phyloP scores from a whole-genome alignment of 1,140 invertebrate species.

The Dendroctonus ponderosae region DNA sequence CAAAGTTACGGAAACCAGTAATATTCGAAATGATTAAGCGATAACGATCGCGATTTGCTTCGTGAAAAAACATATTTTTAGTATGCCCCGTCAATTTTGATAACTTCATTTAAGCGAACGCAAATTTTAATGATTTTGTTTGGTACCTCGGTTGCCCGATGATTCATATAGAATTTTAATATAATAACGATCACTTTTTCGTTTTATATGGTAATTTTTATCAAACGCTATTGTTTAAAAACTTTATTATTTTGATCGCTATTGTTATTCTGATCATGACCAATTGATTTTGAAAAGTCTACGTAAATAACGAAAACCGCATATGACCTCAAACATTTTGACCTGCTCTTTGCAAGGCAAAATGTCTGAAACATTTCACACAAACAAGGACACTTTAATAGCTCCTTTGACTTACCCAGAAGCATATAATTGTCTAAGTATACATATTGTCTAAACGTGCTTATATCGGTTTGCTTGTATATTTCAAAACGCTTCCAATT shows the following conservation, averaged over 20 bases:
- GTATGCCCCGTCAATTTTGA: constrained; percentile 6
- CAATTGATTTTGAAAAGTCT: no score
- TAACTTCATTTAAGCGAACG: constrained; percentile 2
- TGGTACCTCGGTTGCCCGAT: no score
- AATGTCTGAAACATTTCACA: background rate
- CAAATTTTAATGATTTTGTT: no score
- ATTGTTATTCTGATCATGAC: no score
- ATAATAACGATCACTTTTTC: no score
- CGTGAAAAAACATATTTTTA: constrained; percentile 3
- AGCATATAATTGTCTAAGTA: background rate
- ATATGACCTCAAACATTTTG: background rate
- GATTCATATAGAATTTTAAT: no score
- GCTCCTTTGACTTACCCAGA: background rate
- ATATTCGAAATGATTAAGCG: constrained; percentile 9
- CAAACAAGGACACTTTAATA: background rate
- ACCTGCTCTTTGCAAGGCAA: background rate
- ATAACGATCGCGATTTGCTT: constrained; percentile 7
- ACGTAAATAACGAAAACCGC: no score
- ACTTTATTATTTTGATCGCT: no score
- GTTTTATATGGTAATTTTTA: no score
- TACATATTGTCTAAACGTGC: background rate
- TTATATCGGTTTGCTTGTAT: no score
- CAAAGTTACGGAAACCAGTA: constrained; percentile 10
- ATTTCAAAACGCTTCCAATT: constrained; percentile 2
- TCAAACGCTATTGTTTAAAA: no score